These are phyloP conservation scores for Mormoops blainvillei DNA, from an alignment of 2,113 vertebrate genomes.

Conservation along the genomic window DNA sequence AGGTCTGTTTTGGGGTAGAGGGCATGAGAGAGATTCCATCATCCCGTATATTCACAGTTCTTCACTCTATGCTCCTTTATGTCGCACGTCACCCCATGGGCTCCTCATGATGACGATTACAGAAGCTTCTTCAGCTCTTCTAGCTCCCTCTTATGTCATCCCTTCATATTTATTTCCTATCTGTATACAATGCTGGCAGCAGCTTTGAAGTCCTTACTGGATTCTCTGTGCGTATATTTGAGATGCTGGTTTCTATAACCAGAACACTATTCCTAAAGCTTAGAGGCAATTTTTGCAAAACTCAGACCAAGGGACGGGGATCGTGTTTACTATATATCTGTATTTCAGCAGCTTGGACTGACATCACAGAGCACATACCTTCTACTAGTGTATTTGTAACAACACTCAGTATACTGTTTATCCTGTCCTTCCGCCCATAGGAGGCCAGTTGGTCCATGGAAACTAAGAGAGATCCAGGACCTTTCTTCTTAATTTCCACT, in stretches of 20 bases:
- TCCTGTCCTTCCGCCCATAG: constrained; percentile 92
- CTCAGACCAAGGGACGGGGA: neutral
- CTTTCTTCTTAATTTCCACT: constrained; percentile 94
- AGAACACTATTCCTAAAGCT: neutral
- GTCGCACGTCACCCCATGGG: neutral
- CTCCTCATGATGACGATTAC: neutral
- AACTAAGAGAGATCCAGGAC: constrained; percentile 94
- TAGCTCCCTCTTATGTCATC: neutral
- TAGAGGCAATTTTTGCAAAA: neutral
- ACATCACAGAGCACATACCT: constrained; percentile 81
- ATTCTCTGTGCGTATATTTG: neutral
- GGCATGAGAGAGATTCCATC: neutral
- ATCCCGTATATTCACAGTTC: neutral
- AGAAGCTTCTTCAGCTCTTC: neutral
- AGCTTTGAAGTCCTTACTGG: neutral
- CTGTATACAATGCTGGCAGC: neutral
- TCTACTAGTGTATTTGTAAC: constrained; percentile 95
- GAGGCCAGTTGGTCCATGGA: constrained; percentile 97
- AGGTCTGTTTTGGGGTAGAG: neutral
- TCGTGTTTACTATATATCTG: neutral
- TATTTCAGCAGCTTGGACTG: neutral
- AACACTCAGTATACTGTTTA: constrained; percentile 96
- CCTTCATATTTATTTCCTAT: neutral
- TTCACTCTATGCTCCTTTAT: neutral
- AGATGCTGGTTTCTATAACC: neutral